Conservation (phyloP, 2,888 invertebrate species). For the Charanyca ferruginea region DNA sequence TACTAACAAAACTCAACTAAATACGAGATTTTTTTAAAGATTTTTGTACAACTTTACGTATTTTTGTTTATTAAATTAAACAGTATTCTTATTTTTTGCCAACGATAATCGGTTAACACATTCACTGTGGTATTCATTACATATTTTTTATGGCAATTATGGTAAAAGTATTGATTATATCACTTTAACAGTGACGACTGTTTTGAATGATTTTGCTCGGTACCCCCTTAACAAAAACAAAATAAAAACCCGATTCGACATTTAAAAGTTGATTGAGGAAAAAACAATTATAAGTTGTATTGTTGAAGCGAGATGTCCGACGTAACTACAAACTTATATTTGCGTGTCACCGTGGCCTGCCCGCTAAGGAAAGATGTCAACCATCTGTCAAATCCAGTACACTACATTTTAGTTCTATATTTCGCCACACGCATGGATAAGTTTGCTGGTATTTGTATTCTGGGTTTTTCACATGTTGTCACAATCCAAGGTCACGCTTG, state of each 20-base stretch:
- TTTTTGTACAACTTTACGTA: no score
- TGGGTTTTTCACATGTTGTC: constrained; percentile 43
- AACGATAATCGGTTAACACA: no score
- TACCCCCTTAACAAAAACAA: constrained; percentile 11
- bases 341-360: neutral
- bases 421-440: constrained; percentile 12
- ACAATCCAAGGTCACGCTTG: constrained; percentile 61
- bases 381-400: constrained; percentile 9
- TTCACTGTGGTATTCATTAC: no score
- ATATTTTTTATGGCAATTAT: no score
- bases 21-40: no score
- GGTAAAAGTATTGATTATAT: no score
- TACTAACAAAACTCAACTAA: no score
- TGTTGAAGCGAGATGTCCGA: constrained; percentile 1
- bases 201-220: no score
- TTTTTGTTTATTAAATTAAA: no score
- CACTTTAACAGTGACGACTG: no score
- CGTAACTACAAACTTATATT: neutral
- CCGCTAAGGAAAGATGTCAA: neutral
- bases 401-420: constrained; percentile 7
- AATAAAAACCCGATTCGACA: constrained; percentile 17
- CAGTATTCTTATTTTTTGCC: no score
- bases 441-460: constrained; percentile 10
- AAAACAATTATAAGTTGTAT: constrained; percentile 5
- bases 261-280: constrained; percentile 26